These are phyloP conservation scores for Xenopus petersii DNA, from an alignment of 2,797 vertebrate genomes.

Conservation along the genomic window DNA sequence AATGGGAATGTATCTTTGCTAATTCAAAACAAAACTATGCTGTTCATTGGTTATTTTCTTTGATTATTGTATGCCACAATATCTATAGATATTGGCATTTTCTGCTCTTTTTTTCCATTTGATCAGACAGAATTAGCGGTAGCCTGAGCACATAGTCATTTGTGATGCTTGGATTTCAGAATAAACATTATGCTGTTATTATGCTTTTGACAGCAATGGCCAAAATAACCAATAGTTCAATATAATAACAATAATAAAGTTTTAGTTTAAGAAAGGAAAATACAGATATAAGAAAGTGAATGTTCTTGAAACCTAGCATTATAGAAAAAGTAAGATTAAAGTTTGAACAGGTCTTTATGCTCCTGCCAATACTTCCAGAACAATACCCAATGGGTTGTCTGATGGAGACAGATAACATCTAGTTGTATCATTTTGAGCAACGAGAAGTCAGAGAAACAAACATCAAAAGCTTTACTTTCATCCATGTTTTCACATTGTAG, in stretches of 20 bases:
- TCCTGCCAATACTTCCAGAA: conserved; percentile 16
- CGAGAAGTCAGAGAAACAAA: conserved; percentile 18
- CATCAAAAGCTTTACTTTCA: conserved; percentile 1
- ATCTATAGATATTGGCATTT: neutral
- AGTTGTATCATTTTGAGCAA: conserved; percentile 3
- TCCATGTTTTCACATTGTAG: conserved; percentile 1
- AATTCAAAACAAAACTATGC: too few species aligned
- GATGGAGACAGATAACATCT: conserved; percentile 10
- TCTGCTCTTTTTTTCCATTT: neutral
- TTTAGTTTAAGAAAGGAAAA: neutral
- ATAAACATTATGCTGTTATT: neutral
- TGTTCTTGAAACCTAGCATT: neutral
- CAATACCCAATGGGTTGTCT: conserved; percentile 1
- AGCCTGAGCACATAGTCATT: neutral
- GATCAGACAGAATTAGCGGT: neutral
- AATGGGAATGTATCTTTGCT: too few species aligned
- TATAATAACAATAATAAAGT: neutral
- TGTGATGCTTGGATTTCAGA: neutral
- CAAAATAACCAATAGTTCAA: neutral
- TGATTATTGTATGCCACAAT: too few species aligned
- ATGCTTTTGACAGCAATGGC: neutral
- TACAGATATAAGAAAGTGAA: neutral
- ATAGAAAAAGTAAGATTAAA: neutral
- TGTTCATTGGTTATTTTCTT: too few species aligned
- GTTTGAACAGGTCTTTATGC: neutral